Base-by-base conservation (phyloP, 1,140 invertebrate species). In the Thaumetopoea pityocampa region DNA sequence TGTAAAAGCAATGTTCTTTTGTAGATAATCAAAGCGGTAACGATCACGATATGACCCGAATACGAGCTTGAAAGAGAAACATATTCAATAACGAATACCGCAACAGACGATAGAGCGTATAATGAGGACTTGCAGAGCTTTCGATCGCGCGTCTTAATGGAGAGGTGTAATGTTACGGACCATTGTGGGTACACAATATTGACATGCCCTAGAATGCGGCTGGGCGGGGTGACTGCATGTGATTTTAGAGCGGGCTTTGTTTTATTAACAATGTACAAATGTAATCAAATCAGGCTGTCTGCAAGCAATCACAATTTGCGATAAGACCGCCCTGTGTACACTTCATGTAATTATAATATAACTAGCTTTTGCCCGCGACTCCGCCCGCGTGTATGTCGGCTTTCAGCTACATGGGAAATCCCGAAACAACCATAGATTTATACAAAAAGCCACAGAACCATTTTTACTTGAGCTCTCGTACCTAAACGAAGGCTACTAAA, bases 41-140 rank as follows among this genome's bases (percentile, higher is more conserved):
- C 51, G 63, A 63, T 71, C 64, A 58, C 56, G 59, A 59, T 56
- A 54, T 67, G 69, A 66, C 73, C 66, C 43, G 74, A 62, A 72
- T 77, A 56, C 46, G 32, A 49, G 57, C 66, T 69, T 54, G 60
- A 71, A 73, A 68, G 68, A 73, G 76, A 77, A 68, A 67, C 62
- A 54, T 61, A 51, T 51, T 35, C 67, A 56, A 61, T 66, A 67
- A 60, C 36, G 44, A 59, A 59, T 45, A 59, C 45, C 52, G 60
- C 51, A 64, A 48, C n/a, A n/a, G n/a, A n/a, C n/a, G n/a, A n/a
- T n/a, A n/a, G n/a, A n/a, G n/a, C n/a, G n/a, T n/a, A n/a, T 41
- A 51, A 52, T 36, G 24, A 35, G 47, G 51, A 53, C 38, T 56
- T 61, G 49, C 46, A 42, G 46, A 63, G 38, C 59, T 54, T 58